Evolutionary conservation across 1,140 invertebrate genomes (phyloP), one percentile per base, ranked within the genome.

Genomic region (Solen grandis): DNA sequence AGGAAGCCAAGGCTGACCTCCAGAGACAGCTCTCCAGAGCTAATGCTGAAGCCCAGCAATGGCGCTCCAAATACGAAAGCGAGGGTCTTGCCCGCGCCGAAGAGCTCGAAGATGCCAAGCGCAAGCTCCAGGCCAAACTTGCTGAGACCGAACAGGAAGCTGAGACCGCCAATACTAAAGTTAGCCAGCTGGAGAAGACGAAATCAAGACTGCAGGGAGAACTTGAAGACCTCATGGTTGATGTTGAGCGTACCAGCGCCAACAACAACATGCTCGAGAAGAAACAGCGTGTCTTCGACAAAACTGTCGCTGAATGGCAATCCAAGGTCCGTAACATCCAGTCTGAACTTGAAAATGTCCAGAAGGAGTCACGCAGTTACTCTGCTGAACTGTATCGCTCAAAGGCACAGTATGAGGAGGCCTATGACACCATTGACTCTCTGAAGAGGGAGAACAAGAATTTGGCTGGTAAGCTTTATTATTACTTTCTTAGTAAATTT

Each of bases 211-310:
- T 76, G 16, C 74, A 76, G 33, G 29, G 65, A n/a, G 74, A 76
- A 36, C 62, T 76, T 19, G 74, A 76, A n/a, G 74, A 76, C 38
- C 60, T 63, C n/a, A 63, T 76, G 35, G 60, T 76, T 10, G 57
- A 63, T 22, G 62, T 38, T 76, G 74, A 76, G 46, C 52, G 62
- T 88, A 97, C 98, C 65, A 98, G 97, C 72, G 95, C 97, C 57
- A 96, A 99, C 89, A 97, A 98, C 89, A 97, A 97, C 90, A 96
- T 97, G 77, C 96, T 99, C 85, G 99, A 99, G 93, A 99, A 99
- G 97, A 99, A 99, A 94, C 98, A 99, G 94, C 99, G 99, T 94
- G 97, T 97, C 86, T 99, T 99, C 94, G 99, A 99, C 95, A 99
- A 99, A 94, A 97, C 99, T 93, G 97, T 99, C 92, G 96, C 97